Evolutionary conservation across 2,113 vertebrate species (phyloP), one percentile per base, ranked within the genome.

Genomic region (Neotoma lepida): DNA sequence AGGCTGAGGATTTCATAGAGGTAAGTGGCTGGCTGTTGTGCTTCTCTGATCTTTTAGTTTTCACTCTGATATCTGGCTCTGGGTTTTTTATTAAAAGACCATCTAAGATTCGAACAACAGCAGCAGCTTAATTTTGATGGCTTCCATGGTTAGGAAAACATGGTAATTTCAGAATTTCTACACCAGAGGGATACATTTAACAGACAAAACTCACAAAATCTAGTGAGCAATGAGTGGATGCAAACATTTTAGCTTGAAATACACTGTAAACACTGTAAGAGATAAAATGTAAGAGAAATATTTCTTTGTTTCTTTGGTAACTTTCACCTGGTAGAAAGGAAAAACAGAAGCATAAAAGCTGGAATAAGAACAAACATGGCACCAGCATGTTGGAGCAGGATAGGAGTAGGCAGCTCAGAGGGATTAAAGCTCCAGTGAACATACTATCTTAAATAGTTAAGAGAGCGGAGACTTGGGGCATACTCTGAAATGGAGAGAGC

Each of bases 221-320:
- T 70, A 94, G 18, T 51, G 49, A 95, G 44, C 61, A 96, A 10
- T 76, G 78, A 77, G 46, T 68, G 73, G 14, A 86, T 70, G 46
- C n/a, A 92, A 82, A 73, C 68, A 91, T 77, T 93, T 78, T 70
- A 94, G 3, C 92, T 44, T 81, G 28, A 9, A 90, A 71, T 44
- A 64, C 90, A 41, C 1, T 84, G n/a, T 22, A 46, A 82, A 64
- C 90, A 41, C 1, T 84, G n/a, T 22, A 46, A 82, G 1, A 44
- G 58, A 46, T 84, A 90, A 86, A 94, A 68, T 87, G 0, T 56
- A 63, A 94, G 44, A 93, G 39, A 89, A n/a, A n/a, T n/a, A n/a
- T n/a, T n/a, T n/a, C n/a, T n/a, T n/a, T n/a, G n/a, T n/a, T 58
- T 76, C 13, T 93, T 6, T 71, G 46, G 46, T 86, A 90, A 86